Base-by-base conservation (phyloP, 2,113 vertebrate genomes). In the Polyodon spathula region DNA sequence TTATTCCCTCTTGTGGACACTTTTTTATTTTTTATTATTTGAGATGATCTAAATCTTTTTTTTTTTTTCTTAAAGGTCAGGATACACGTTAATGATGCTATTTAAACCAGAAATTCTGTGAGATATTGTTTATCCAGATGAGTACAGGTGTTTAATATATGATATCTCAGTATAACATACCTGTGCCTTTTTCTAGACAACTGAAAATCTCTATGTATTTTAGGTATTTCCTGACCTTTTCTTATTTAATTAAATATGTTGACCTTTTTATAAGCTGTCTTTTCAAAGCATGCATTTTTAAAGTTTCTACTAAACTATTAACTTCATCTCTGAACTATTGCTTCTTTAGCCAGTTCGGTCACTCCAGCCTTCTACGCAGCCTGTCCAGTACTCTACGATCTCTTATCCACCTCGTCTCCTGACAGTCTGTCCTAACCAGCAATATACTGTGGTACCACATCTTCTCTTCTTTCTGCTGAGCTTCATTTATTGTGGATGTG, bases 331-430 rank as follows among this genome's bases (percentile, higher is more conserved):
- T 81, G 71, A 74, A 74, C 72, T 88, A 69, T 89, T 86, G 73
- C 80, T 79, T 76, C 82, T 81, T 88, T 82, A 93, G 92, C 90
- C 87, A 76, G 58, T 88, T 82, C 87, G 86, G 85, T 77, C 89
- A 87, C 86, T 95, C 81, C 94, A 92, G 89, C 78, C 86, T 76
- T 90, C 92, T 71, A 89, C 90, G 80, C 93, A 95, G 84, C 91
- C 90, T 82, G 81, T 92, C 83, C 91, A 92, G 79, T 91, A 88
- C 84, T 88, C 91, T 60, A 71, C 86, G 81, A 84, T 89, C 83
- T 93, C 93, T 83, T 95, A 89, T 78, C 88, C 90, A 81, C 87
- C 91, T 91, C 92, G 89, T 80, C 89, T 92, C 79, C 92, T 95
- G 92, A 91, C 94, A 77, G 84, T 89, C 81, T 92, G 87, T 87